Base-by-base conservation (phyloP, 2,113 vertebrate genomes). In the Erythrocebus patas region DNA sequence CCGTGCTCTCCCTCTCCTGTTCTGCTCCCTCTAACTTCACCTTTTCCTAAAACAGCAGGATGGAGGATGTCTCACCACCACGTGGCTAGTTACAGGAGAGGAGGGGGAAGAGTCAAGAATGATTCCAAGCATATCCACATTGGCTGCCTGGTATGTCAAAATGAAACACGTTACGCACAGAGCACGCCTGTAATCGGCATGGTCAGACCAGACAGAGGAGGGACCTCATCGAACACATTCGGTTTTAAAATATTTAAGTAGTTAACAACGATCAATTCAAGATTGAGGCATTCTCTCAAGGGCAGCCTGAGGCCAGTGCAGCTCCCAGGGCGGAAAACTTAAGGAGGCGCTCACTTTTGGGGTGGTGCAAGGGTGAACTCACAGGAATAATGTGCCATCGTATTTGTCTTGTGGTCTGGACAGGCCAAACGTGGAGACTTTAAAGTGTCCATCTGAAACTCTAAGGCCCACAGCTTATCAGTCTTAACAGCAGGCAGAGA, bases 171-270 rank as follows among this genome's bases (percentile, higher is more conserved):
- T 5, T 1, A 76, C 7, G 50, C 30, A 20, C 16, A 30, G 13
- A 45, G 6, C 32, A 64, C 1, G 23, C 13, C 14, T 1, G 0
- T 5, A 16, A 6, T 18, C 11, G 12, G 27, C 22, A 38, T 17
- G 52, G 43, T 89, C 84, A 50, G 2, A 1, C 35, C 16, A 1
- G 45, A 23, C 48, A 22, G 59, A 23, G 45, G 17, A 59, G 52
- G 17, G 12, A 57, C 23, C 30, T 75, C 72, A 75, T 45, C 13
- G 1, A 57, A 66, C 43, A 45, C 12, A 57, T 25, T n/a, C 8
- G 13, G 12, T 27, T 2, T 35, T 75, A 61, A 78, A 43, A 96
- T 38, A 16, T 45, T 57, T 76, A 38, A 35, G 89, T 38, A 16
- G 45, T 66, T 70, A 43, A 35, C 80, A 73, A 22, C 27, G 6